phyloP scores from a whole-genome alignment of 2,888 invertebrate genomes.

The Drosophila yooni region DNA sequence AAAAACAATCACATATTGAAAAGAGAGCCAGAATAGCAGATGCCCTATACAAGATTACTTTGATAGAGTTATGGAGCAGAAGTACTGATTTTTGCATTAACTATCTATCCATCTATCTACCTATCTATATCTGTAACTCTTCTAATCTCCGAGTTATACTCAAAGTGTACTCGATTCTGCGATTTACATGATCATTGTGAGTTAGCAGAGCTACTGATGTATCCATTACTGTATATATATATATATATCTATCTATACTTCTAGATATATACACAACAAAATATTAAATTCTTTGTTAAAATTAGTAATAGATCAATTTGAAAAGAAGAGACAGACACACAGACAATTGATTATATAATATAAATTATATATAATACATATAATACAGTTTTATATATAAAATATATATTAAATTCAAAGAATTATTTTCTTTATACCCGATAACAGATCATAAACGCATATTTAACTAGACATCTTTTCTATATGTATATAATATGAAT shows the following conservation, averaged over 20 bases:
- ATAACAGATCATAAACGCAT: too few species aligned
- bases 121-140: neutral
- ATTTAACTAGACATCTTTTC: too few species aligned
- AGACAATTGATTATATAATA: neutral
- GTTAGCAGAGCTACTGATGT: neutral
- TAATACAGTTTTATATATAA: neutral
- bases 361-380: neutral
- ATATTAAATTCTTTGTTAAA: too few species aligned
- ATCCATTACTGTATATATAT: neutral
- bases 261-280: too few species aligned
- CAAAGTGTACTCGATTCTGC: neutral
- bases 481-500: too few species aligned
- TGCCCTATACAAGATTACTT: neutral
- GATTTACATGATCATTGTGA: neutral
- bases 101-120: neutral
- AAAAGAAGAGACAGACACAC: neutral
- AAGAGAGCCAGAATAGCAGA: neutral
- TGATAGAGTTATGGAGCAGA: neutral
- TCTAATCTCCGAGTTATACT: neutral
- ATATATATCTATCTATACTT: neutral
- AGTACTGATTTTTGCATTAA: neutral
- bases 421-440: too few species aligned
- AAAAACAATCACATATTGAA: constrained; percentile 6
- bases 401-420: too few species aligned
- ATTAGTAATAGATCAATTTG: too few species aligned